Conservation (phyloP, 2,888 invertebrate genomes). For the Caenorhabditis afra region DNA sequence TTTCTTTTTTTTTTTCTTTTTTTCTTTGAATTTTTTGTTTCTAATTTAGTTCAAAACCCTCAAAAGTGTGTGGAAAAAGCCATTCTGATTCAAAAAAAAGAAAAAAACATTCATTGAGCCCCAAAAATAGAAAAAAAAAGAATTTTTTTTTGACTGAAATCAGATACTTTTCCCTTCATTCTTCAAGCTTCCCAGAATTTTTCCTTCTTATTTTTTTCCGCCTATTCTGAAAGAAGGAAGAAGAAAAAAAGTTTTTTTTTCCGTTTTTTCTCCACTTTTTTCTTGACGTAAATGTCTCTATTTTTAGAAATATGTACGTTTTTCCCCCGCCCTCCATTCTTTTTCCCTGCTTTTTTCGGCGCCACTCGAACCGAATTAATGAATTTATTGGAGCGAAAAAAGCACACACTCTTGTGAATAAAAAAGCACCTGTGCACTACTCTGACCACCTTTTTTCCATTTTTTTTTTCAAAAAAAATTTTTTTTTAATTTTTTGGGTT, state of each 20-base stretch:
- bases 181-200: not conserved
- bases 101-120: too few relatives aligned
- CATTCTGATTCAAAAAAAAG: too few relatives aligned
- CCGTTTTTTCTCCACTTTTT: conserved; percentile 32
- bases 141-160: too few relatives aligned
- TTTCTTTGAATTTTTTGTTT: conserved; percentile 18
- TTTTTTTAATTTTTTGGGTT: too few relatives aligned
- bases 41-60: not conserved
- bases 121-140: too few relatives aligned
- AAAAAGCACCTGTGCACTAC: conserved; percentile 10
- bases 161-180: not conserved
- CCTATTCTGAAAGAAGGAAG: not conserved
- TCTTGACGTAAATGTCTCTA: conserved; percentile 26
- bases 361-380: conserved; percentile 40
- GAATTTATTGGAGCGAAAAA: conserved; percentile 51
- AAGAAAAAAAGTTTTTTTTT: conserved; percentile 3
- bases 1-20: too few relatives aligned
- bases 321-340: conserved; percentile 18
- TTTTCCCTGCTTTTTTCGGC: conserved; percentile 29
- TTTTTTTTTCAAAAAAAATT: too few relatives aligned
- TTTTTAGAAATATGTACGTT: conserved; percentile 11
- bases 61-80: too few relatives aligned
- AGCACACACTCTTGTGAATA: not conserved
- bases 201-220: not conserved
- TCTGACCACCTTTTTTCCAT: too few relatives aligned